Conservation (phyloP, 2,113 vertebrate species). For the Microtus richardsoni region DNA sequence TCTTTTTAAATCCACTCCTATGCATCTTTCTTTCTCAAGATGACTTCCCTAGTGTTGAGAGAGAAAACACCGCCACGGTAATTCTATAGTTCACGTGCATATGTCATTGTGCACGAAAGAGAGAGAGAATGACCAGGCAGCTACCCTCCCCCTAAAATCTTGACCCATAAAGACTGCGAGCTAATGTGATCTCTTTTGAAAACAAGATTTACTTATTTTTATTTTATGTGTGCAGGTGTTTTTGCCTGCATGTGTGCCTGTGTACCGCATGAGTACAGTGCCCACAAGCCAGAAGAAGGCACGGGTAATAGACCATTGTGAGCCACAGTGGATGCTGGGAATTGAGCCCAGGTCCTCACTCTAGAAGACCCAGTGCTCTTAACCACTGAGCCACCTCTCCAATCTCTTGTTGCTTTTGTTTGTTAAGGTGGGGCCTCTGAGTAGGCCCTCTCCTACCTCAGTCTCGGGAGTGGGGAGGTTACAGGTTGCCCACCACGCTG, state of each 20-base stretch:
- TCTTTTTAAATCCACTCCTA: not conserved
- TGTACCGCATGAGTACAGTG: not conserved
- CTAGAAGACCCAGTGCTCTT: not conserved
- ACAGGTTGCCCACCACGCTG: not conserved
- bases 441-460: not conserved
- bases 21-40: slow-evolving; percentile 22
- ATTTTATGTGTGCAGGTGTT: not conserved
- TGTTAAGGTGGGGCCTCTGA: not conserved
- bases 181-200: not conserved
- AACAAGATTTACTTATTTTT: not conserved
- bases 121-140: not conserved
- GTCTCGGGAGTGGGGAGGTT: no score
- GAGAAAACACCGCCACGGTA: slow-evolving; percentile 7
- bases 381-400: not conserved
- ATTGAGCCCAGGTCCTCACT: not conserved
- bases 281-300: not conserved
- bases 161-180: not conserved
- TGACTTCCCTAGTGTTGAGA: not conserved
- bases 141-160: not conserved
- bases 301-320: not conserved
- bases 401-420: not conserved
- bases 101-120: not conserved
- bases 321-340: not conserved
- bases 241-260: not conserved
- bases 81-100: not conserved